These are phyloP conservation scores for Rhopilema esculentum DNA, from an alignment of 30 jellyfish, hydroid and myxozoan species.

Conservation along the genomic window DNA sequence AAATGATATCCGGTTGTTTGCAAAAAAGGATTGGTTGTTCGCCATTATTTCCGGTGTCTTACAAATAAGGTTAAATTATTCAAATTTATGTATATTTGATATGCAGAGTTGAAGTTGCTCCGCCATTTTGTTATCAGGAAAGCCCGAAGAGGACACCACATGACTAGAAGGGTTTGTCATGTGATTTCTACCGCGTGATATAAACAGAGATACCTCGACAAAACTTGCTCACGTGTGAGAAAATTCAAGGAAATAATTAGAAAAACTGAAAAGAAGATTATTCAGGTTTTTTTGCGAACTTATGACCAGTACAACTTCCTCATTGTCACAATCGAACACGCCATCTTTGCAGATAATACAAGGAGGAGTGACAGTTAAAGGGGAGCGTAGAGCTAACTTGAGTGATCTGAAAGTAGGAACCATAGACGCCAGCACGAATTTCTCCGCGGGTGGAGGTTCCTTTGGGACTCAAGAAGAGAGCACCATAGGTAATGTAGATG, in stretches of 20 bases:
- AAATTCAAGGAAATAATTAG: constrained; percentile 17
- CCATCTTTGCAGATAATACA: constrained; percentile 62
- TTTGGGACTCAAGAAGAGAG: constrained; percentile 30
- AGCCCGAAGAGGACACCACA: constrained; percentile 75
- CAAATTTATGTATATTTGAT: constrained; percentile 32
- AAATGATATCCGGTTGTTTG: neutral
- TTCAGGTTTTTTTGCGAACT: constrained; percentile 11
- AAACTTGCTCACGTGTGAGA: constrained; percentile 65
- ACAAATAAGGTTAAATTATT: constrained; percentile 22
- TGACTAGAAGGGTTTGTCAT: constrained; percentile 85
- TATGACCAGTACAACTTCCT: constrained; percentile 72
- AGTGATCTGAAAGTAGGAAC: constrained; percentile 42
- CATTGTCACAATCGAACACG: constrained; percentile 67
- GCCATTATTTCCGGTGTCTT: neutral
- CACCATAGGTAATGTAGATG: constrained; percentile 32
- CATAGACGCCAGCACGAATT: constrained; percentile 38
- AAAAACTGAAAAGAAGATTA: neutral
- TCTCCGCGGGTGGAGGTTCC: constrained; percentile 15
- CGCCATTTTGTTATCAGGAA: constrained; percentile 54
- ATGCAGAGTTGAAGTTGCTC: constrained; percentile 33
- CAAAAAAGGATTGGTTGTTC: neutral
- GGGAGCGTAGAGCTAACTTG: constrained; percentile 31
- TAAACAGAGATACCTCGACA: constrained; percentile 55
- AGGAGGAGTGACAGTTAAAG: constrained; percentile 33
- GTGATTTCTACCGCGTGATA: constrained; percentile 88